Conservation (phyloP, 1,140 invertebrate genomes). For the Babylonia areolata region DNA sequence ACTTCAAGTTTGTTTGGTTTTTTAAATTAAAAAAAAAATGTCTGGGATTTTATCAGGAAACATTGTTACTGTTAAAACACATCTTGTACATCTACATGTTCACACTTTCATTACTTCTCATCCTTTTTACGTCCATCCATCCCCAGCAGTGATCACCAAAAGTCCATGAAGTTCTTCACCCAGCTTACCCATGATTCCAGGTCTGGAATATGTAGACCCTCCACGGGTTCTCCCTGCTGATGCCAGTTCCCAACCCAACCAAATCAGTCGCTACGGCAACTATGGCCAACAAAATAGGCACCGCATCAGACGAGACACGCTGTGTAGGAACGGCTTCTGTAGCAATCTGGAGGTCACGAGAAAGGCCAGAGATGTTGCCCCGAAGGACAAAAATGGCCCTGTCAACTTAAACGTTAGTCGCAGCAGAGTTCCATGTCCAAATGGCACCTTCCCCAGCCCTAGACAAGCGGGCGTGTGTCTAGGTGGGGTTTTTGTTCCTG, state of each 20-base stretch:
- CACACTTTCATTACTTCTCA: too few species aligned
- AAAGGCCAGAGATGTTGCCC: background rate
- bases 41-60: too few species aligned
- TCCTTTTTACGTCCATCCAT: too few species aligned
- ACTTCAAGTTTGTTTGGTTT: too few species aligned
- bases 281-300: background rate
- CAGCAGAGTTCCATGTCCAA: constrained; percentile 34
- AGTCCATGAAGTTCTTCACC: background rate
- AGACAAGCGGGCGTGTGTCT: constrained; percentile 37
- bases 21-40: too few species aligned
- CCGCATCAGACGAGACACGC: background rate
- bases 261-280: background rate
- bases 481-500: constrained; percentile 37
- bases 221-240: constrained; percentile 51
- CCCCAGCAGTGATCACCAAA: too few species aligned
- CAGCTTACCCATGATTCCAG: constrained; percentile 47
- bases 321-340: constrained; percentile 28
- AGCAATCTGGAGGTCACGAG: background rate
- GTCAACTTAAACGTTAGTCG: background rate
- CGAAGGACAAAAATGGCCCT: background rate
- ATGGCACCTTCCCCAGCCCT: constrained; percentile 34
- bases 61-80: too few species aligned
- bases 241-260: background rate
- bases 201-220: constrained; percentile 65
- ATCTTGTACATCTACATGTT: too few species aligned